Conservation (phyloP, 2,113 vertebrate genomes). For the Polyodon spathula region DNA sequence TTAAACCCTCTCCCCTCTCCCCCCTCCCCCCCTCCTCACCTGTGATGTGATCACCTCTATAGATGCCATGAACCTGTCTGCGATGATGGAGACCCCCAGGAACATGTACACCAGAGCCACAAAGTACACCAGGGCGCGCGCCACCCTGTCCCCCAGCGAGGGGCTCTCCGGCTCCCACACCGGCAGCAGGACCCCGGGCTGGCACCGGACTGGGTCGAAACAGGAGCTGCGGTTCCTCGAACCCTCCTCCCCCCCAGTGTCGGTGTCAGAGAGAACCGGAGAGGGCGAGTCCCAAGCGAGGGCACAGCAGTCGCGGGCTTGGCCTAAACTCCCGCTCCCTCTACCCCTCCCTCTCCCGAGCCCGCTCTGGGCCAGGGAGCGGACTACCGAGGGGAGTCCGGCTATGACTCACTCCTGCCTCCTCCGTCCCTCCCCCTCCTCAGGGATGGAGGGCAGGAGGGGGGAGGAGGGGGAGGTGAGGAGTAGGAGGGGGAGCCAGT, state of each 20-base stretch:
- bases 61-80: conserved; percentile 95
- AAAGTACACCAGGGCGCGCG: conserved; percentile 81
- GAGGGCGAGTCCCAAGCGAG: not conserved
- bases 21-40: conserved; percentile 62
- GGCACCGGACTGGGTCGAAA: conserved; percentile 46
- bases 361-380: conserved; percentile 37
- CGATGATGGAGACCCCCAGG: conserved; percentile 92
- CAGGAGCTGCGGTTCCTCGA: conserved; percentile 37
- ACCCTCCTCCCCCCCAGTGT: no score
- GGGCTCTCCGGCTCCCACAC: conserved; percentile 72
- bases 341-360: conserved; percentile 27
- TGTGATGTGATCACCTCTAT: conserved; percentile 97
- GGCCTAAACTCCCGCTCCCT: conserved; percentile 1
- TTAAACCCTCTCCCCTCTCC: not conserved
- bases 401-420: no score
- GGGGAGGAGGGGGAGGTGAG: not conserved
- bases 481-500: not conserved
- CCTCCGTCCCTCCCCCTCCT: no score
- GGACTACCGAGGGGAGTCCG: conserved; percentile 31
- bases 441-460: conserved; percentile 12
- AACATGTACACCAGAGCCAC: conserved; percentile 93
- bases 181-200: conserved; percentile 73
- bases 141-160: conserved; percentile 61
- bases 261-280: no score
- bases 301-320: conserved; percentile 18